Base-by-base conservation (phyloP, 2,888 invertebrate genomes). In the Lasioglossum villosulum region DNA sequence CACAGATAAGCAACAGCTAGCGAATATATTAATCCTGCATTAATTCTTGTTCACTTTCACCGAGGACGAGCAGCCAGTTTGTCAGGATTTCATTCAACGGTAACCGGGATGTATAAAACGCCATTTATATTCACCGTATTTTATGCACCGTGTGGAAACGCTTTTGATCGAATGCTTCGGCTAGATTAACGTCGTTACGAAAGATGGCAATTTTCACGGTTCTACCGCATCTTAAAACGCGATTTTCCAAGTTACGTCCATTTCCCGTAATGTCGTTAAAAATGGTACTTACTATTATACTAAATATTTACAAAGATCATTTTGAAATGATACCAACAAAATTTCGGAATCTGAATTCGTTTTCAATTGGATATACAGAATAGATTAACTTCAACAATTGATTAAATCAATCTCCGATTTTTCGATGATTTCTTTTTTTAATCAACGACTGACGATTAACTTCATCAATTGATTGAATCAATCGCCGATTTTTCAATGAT, bases 1-100 rank as follows among this genome's bases (percentile, higher is more conserved):
- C 8, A 6, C 8, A 10, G n/a, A 80, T 39, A 27, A 42, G 8
- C 42, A 6, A 5, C 27, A 27, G 27, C 27, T 14, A 71, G 66
- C 37, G 63, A 83, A 77, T 30, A 86, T 75, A 86, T 75, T 75
- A 59, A 80, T 71, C 71, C 52, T 71, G 45, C 75, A 75, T 71
- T 75, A 75, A 82, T 80, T 80, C 45, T 66, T 72, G 52, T 30
- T 16, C 27, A 71, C 71, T 71, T 71, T 71, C 71, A 45, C 71
- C 27, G 42, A 16, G 42, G 27, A 19, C 59, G 16, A 48, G 34
- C 12, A 23, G 72, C 34, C 70, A 23, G 70, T 37, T 48, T 19
- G 70, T 74, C 52, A 52, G 59, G 34, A 82, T 83, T 82, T 83
- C 82, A 82, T 76, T 66, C 34, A 63, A 52, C 75, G 30, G 23